These are phyloP conservation scores for Onychostoma macrolepis DNA, from an alignment of 2,113 vertebrate genomes.

Conservation along the genomic window DNA sequence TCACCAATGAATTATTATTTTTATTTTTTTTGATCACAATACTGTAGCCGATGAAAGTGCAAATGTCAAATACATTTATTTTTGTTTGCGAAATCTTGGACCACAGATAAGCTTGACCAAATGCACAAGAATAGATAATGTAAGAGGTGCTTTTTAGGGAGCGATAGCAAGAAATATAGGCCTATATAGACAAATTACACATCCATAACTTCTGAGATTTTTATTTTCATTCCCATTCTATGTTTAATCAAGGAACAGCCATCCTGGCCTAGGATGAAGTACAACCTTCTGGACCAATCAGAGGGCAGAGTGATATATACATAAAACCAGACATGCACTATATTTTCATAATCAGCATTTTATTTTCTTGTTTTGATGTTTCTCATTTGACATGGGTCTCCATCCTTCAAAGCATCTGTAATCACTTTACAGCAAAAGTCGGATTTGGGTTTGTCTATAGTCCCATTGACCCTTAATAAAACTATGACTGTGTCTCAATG, in stretches of 20 bases:
- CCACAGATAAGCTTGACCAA: slow-evolving; percentile 29
- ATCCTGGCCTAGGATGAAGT: neutral
- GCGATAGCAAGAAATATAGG: neutral
- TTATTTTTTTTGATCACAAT: slow-evolving; percentile 10
- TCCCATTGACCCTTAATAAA: slow-evolving; percentile 66
- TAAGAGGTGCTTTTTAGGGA: slow-evolving; percentile 26
- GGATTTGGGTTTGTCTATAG: slow-evolving; percentile 63
- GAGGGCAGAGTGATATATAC: neutral
- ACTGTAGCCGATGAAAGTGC: neutral
- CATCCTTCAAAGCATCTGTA: slow-evolving; percentile 53
- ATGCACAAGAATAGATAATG: slow-evolving; percentile 51
- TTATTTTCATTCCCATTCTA: neutral
- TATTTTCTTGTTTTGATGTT: slow-evolving; percentile 15
- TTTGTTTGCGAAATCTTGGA: neutral
- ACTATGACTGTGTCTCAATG: slow-evolving; percentile 67
- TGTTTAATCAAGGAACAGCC: neutral
- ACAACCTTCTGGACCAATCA: neutral
- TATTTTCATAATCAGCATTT: slow-evolving; percentile 32
- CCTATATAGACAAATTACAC: neutral
- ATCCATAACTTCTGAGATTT: neutral
- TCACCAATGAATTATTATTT: neutral
- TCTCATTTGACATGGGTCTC: slow-evolving; percentile 52
- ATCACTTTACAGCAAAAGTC: slow-evolving; percentile 46
- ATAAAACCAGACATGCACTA: neutral
- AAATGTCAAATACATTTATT: neutral